Conservation (phyloP, 2,888 invertebrate genomes). For the Hymenopus coronatus region DNA sequence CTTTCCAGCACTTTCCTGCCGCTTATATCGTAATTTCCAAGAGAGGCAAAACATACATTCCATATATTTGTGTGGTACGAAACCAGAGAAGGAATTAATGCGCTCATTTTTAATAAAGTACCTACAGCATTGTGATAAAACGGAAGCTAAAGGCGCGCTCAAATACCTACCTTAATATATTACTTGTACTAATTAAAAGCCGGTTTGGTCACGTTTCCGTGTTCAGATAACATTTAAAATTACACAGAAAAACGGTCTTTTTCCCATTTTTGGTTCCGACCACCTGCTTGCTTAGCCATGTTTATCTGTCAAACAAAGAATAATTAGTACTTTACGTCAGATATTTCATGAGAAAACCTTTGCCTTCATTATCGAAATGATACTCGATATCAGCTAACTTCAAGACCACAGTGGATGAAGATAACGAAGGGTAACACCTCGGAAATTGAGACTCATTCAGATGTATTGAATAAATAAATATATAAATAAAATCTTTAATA, state of each 20-base stretch:
- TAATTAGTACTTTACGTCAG: too few species aligned
- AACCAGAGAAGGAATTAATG: background rate
- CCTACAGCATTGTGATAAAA: background rate
- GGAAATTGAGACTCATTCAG: too few species aligned
- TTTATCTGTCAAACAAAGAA: too few species aligned
- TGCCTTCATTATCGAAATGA: too few species aligned
- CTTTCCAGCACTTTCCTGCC: background rate
- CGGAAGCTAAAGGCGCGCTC: background rate
- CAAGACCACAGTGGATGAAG: too few species aligned
- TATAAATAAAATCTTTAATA: too few species aligned
- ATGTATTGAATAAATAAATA: too few species aligned
- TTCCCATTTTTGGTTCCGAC: background rate
- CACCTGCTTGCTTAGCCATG: too few species aligned
- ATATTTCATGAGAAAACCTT: too few species aligned
- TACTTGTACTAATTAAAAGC: background rate
- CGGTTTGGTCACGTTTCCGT: background rate
- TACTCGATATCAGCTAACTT: too few species aligned
- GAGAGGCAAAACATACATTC: background rate
- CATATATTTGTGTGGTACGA: background rate
- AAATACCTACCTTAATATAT: background rate
- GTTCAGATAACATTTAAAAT: background rate
- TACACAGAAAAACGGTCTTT: background rate
- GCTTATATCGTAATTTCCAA: background rate
- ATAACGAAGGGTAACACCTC: too few species aligned
- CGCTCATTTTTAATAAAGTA: background rate